Conservation (phyloP, 2,113 vertebrate species). For the Struthidea cinerea region DNA sequence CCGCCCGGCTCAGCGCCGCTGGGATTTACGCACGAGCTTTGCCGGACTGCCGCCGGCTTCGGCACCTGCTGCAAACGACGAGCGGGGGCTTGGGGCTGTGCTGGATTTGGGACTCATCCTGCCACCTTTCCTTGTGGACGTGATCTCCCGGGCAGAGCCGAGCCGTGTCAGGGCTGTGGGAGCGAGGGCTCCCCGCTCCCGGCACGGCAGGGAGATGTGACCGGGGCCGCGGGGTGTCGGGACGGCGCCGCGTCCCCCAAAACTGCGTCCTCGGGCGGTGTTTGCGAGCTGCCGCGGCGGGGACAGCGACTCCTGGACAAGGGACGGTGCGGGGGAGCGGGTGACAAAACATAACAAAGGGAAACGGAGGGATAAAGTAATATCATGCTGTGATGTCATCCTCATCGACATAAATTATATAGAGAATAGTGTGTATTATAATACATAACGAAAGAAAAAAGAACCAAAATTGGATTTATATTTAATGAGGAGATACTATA, state of each 20-base stretch:
- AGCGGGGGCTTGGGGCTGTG: neutral
- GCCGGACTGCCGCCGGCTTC: accelerated
- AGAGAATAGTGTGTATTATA: constrained; percentile 56
- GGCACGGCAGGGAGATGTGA: neutral
- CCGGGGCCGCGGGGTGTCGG: accelerated
- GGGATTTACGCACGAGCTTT: accelerated
- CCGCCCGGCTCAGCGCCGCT: accelerated
- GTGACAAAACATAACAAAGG: neutral
- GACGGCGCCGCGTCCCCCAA: neutral
- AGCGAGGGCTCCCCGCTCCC: neutral
- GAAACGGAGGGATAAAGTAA: neutral
- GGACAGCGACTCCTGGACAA: neutral
- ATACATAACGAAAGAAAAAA: constrained; percentile 4
- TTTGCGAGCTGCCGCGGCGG: accelerated
- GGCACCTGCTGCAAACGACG: accelerated
- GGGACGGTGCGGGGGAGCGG: neutral
- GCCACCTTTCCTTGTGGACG: neutral
- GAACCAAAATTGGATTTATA: constrained; percentile 67
- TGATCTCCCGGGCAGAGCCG: neutral
- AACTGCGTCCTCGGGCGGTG: neutral
- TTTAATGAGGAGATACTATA: constrained; percentile 66
- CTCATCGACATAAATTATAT: constrained; percentile 29
- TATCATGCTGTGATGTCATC: neutral
- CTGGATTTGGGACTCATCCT: neutral
- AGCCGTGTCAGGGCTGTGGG: accelerated